Evolutionary conservation across 2,888 invertebrate species (phyloP).

Genomic region (Spodoptera littoralis): DNA sequence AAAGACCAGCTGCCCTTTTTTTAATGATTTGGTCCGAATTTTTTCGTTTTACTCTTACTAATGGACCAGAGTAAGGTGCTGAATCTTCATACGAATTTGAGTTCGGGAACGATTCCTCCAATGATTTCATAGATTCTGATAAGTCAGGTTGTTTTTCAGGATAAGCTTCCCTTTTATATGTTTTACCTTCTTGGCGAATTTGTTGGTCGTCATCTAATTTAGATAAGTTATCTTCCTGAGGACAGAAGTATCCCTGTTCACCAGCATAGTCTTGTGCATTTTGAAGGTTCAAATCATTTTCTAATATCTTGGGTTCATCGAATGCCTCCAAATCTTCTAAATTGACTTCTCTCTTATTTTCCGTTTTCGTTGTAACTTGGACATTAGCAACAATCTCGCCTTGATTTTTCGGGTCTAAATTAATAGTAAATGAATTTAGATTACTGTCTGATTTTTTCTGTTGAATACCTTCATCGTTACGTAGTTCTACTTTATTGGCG

Average conservation of each 20-base stretch:
- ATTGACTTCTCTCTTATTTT: constrained; percentile 79
- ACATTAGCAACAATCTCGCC: constrained; percentile 55
- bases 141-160: constrained; percentile 64
- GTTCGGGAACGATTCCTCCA: constrained; percentile 83
- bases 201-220: constrained; percentile 67
- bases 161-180: constrained; percentile 70
- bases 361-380: constrained; percentile 65
- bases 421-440: constrained; percentile 48
- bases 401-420: constrained; percentile 57
- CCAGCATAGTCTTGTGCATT: constrained; percentile 59
- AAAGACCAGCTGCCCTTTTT: constrained; percentile 73
- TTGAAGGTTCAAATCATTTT: constrained; percentile 58
- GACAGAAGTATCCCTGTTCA: constrained; percentile 62
- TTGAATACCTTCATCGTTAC: constrained; percentile 46
- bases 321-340: constrained; percentile 57
- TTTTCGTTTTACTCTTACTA: constrained; percentile 81
- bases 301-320: constrained; percentile 59
- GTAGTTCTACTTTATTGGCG: constrained; percentile 63
- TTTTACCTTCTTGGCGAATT: constrained; percentile 59
- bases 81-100: constrained; percentile 69
- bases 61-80: constrained; percentile 68
- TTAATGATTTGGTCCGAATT: constrained; percentile 65
- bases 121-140: constrained; percentile 73
- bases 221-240: constrained; percentile 68
- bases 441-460: constrained; percentile 57